Percentiles rank a stretch among this genome's conserved stretches.
Conservation (phyloP, 2,797 vertebrate species). For the Eulemur mongoz region DNA sequence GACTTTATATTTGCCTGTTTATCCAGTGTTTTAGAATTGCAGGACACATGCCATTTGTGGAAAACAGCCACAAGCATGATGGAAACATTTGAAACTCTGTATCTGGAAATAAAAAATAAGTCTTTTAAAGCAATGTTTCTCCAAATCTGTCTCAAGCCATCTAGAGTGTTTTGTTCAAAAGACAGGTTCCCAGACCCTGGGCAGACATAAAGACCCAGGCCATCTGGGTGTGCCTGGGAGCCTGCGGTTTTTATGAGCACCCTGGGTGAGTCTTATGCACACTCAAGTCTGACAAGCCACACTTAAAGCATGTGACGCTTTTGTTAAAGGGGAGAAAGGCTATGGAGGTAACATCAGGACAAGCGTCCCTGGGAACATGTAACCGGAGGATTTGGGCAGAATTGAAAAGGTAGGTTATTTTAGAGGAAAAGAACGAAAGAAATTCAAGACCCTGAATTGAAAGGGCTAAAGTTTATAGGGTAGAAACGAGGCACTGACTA, state of each 20-base stretch:
- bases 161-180: background rate
- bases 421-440: slow-evolving; percentile 59
- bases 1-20: background rate
- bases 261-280: background rate
- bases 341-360: slow-evolving; percentile 66
- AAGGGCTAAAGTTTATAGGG: slow-evolving; percentile 69
- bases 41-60: background rate
- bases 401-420: slow-evolving; percentile 67
- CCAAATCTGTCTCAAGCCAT: background rate
- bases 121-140: background rate
- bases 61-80: background rate
- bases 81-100: slow-evolving; percentile 27
- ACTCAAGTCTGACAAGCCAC: background rate
- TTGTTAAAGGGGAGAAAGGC: background rate
- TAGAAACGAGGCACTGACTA: slow-evolving; percentile 38
- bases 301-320: background rate
- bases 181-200: background rate
- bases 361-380: slow-evolving; percentile 39
- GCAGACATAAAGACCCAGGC: background rate
- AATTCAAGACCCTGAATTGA: slow-evolving; percentile 57
- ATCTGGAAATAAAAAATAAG: background rate
- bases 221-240: background rate
- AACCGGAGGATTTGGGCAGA: slow-evolving; percentile 55
- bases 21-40: background rate
- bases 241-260: background rate